Conservation (phyloP, 1,140 invertebrate genomes). For the Heliconius nattereri region DNA sequence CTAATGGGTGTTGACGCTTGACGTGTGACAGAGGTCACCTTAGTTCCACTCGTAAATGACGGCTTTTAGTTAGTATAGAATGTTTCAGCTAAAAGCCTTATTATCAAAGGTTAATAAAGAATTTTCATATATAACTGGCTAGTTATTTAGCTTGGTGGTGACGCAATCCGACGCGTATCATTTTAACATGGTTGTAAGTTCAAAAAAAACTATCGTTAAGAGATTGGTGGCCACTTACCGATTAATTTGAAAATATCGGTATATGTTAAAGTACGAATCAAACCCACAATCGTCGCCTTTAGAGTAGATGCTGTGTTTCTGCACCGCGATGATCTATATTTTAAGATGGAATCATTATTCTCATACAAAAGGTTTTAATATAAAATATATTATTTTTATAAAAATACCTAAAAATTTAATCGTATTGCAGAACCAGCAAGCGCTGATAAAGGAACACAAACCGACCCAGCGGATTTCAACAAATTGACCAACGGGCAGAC, state of each 20-base stretch:
- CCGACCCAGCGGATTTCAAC: slow-evolving; percentile 59
- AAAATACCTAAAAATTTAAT: neutral
- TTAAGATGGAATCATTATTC: too few relatives aligned
- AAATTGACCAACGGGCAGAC: slow-evolving; percentile 65
- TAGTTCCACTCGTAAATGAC: neutral
- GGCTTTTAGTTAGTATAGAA: neutral
- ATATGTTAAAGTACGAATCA: too few relatives aligned
- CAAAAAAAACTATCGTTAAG: too few relatives aligned
- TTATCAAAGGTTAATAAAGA: too few relatives aligned
- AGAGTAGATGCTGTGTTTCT: too few relatives aligned
- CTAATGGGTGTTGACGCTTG: neutral
- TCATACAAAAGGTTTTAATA: too few relatives aligned
- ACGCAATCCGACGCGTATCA: neutral
- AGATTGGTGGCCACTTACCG: too few relatives aligned
- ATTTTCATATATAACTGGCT: neutral
- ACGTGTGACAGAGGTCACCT: neutral
- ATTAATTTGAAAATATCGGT: too few relatives aligned
- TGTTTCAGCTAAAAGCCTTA: neutral
- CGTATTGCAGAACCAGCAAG: slow-evolving; percentile 56
- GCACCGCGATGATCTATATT: too few relatives aligned
- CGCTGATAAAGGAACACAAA: slow-evolving; percentile 68
- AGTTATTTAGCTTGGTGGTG: neutral
- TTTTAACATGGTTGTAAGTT: too few relatives aligned
- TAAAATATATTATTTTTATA: neutral
- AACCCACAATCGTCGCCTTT: too few relatives aligned